Evolutionary conservation across 2,113 vertebrate genomes (phyloP).

Genomic region (Hippocampus abdominalis): DNA sequence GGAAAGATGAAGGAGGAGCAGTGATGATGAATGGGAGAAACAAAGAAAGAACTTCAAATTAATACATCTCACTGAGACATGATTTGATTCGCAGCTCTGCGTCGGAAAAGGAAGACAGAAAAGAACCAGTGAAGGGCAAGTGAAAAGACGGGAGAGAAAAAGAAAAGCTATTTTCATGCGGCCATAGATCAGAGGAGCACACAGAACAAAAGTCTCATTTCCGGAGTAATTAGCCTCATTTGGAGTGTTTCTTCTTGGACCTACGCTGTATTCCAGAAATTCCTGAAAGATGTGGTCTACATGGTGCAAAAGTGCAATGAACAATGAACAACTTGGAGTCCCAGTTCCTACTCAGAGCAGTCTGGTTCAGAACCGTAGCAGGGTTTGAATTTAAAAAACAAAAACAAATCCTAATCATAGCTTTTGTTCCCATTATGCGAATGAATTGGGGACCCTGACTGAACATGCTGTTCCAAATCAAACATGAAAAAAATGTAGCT

Average conservation of each 20-base stretch:
- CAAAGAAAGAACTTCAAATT: constrained; percentile 31
- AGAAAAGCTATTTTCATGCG: constrained; percentile 53
- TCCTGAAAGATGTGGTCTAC: background rate
- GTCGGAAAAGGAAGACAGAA: constrained; percentile 10
- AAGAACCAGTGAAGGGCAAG: constrained; percentile 50
- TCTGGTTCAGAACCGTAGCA: background rate
- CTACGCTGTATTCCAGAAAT: background rate
- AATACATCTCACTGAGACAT: constrained; percentile 22
- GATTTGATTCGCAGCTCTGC: constrained; percentile 22
- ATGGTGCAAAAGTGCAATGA: background rate
- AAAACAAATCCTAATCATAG: background rate
- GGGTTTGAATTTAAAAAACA: background rate
- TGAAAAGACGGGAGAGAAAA: constrained; percentile 42
- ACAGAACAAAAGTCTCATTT: constrained; percentile 66
- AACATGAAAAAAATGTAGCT: no score
- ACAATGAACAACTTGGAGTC: background rate
- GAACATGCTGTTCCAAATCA: no score
- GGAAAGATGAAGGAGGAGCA: constrained; percentile 42
- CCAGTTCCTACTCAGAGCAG: background rate
- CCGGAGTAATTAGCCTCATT: constrained; percentile 70
- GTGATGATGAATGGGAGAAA: constrained; percentile 37
- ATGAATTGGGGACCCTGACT: background rate
- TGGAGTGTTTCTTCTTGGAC: constrained; percentile 34
- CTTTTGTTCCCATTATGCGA: background rate
- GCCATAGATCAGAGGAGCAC: constrained; percentile 48